A percentile compares a stretch with the other conserved stretches of the same genome.
Conservation (phyloP, 2,888 invertebrate genomes). For the Acholoe squamosa region DNA sequence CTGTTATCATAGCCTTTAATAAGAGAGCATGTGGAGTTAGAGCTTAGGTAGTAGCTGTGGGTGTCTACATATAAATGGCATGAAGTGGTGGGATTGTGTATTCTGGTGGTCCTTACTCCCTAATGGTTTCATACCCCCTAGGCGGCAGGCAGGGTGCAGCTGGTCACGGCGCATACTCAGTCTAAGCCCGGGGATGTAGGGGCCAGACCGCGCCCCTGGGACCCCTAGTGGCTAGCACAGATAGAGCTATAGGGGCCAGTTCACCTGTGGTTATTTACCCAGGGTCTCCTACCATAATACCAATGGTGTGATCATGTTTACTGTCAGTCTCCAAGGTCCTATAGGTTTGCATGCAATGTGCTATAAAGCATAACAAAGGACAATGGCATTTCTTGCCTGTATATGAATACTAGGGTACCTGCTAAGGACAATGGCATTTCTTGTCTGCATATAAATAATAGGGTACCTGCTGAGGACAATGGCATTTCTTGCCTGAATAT, state of each 20-base stretch:
- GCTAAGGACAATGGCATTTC: no score
- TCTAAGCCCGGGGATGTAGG: neutral
- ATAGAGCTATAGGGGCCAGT: neutral
- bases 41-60: no score
- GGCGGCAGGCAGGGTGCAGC: neutral
- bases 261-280: conserved; percentile 12
- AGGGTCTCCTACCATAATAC: neutral
- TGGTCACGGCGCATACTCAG: neutral
- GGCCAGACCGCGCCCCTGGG: neutral
- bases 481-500: no score
- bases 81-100: neutral
- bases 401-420: no score
- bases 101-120: neutral
- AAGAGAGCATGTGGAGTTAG: no score
- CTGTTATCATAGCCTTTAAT: no score
- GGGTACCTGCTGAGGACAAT: no score
- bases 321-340: no score
- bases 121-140: neutral
- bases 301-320: neutral
- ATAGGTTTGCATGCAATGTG: no score
- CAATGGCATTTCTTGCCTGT: no score
- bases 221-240: neutral
- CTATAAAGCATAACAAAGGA: no score
- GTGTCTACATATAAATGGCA: neutral
- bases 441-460: no score